Evolutionary conservation across 2,113 vertebrate species (phyloP), one percentile per base, ranked within the genome.

Genomic region (Elachura formosa): DNA sequence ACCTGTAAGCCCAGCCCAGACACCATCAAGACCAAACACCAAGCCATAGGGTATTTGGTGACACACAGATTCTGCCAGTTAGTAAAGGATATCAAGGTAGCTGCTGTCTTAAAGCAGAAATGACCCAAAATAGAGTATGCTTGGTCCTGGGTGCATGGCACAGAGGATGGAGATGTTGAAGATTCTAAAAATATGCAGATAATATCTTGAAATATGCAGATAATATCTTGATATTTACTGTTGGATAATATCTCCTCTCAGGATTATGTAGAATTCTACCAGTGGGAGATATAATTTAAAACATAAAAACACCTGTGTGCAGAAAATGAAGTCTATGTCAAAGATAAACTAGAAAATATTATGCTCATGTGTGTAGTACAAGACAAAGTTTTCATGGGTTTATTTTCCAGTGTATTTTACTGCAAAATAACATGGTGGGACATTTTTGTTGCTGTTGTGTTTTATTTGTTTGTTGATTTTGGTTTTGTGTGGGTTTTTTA

Each of bases 321-420:
- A 78, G 73, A 89, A 89, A 90, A 75, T 75, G 34, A 89, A 67
- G 10, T 63, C 45, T 52, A 13, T 78, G 36, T 56, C 91, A 91
- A 84, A 88, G 29, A 72, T 38, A 82, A 89, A 10, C 8, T 58
- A 64, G 61, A 74, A 71, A 91, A 68, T 87, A 74, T 43, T 89
- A 58, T 38, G 18, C 73, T 84, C 17, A 0, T 49, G 52, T 83
- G n/a, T 85, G 23, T 51, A 61, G 14, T 77, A 63, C 8, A 63
- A 75, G 51, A 63, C 58, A 5, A 54, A 86, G 38, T 46, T 89
- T 86, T 74, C 14, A 5, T 49, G 43, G 18, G 21, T 40, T 76
- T 80, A 40, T 90, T 84, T 92, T 80, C 59, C 67, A 74, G 12
- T 71, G 17, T 55, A 38, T 88, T 88, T 88, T 85, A 54, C 36